phyloP scores from a whole-genome alignment of 2,113 vertebrate genomes.

The zebrafish (Danio rerio) region GRCz12tu NC_133182.1:63193501-63194000 shows the following conservation, averaged over 20 bases:
- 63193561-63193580: constrained; percentile 30
- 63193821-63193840: background rate
- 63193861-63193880: too few species aligned
- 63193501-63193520: background rate
- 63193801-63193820: background rate
- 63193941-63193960: too few species aligned
- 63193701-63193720: background rate
- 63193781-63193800: background rate
- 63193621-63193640: constrained; percentile 52
- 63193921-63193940: too few species aligned
- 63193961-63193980: too few species aligned
- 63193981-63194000: too few species aligned
- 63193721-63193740: background rate
- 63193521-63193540: constrained; percentile 34
- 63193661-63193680: too few species aligned
- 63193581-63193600: constrained; percentile 28
- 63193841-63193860: background rate
- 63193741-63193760: background rate
- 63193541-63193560: constrained; percentile 49
- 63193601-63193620: constrained; percentile 52
- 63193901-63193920: too few species aligned
- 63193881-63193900: too few species aligned
- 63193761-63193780: background rate
- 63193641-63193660: too few species aligned
- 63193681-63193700: background rate